phyloP scores from a whole-genome alignment of 2,113 vertebrate genomes.

The Acrocephalus arundinaceus region DNA sequence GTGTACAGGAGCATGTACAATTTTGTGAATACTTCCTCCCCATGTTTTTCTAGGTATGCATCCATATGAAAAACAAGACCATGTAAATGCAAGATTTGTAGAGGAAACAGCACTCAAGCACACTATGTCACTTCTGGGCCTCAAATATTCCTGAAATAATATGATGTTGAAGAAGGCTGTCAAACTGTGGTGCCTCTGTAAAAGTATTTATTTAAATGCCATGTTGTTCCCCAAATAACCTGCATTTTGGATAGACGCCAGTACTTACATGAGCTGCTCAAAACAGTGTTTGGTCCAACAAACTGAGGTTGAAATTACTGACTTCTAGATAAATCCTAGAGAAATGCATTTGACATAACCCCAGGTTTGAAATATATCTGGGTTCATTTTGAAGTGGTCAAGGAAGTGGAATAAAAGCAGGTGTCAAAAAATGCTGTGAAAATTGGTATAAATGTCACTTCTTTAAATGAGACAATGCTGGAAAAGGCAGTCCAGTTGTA shows the following conservation, averaged over 20 bases:
- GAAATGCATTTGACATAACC: background rate
- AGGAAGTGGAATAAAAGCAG: background rate
- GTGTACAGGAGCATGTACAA: background rate
- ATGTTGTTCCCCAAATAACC: background rate
- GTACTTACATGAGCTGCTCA: background rate
- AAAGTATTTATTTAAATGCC: background rate
- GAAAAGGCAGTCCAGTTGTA: background rate
- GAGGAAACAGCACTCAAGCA: conserved; percentile 91
- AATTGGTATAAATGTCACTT: background rate
- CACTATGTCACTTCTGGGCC: conserved; percentile 79
- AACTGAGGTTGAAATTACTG: background rate
- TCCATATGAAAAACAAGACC: conserved; percentile 81
- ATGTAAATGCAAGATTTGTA: conserved; percentile 86
- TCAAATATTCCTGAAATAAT: conserved; percentile 21
- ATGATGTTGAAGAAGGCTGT: background rate
- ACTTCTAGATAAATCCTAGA: background rate
- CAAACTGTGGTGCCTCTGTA: background rate
- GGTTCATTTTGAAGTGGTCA: background rate
- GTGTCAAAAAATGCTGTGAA: background rate
- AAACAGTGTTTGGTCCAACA: background rate
- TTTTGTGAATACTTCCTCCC: background rate
- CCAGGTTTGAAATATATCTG: background rate
- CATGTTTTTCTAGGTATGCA: conserved; percentile 68
- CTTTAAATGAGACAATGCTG: background rate
- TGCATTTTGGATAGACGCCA: background rate